These are phyloP conservation scores for Anhinga anhinga DNA, from an alignment of 2,113 vertebrate genomes.

Conservation along the genomic window DNA sequence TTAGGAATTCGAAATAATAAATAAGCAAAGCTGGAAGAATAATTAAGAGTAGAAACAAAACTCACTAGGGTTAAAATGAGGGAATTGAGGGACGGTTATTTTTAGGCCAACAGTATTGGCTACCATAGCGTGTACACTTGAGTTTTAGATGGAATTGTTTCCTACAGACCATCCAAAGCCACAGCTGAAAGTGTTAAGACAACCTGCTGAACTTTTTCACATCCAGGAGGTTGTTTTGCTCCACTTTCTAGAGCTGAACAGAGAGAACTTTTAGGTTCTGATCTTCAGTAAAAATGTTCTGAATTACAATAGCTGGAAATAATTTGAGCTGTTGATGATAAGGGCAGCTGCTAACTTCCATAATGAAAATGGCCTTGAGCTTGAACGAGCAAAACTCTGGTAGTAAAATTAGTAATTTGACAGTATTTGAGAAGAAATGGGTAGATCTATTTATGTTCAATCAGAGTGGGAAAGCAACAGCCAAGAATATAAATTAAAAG, in stretches of 20 bases:
- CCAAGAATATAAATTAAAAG: background rate
- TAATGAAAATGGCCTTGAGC: constrained; percentile 8
- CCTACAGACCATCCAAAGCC: background rate
- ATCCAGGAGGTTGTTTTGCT: background rate
- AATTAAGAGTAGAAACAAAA: background rate
- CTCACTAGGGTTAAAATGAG: background rate
- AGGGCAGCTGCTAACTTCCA: background rate
- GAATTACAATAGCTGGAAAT: background rate
- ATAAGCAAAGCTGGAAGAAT: background rate
- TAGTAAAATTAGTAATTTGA: background rate
- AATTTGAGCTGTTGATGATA: background rate
- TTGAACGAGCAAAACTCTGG: background rate
- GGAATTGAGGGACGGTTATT: background rate
- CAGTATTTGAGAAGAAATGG: background rate
- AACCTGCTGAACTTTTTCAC: background rate
- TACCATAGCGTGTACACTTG: background rate
- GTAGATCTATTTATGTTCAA: background rate
- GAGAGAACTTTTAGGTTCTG: background rate
- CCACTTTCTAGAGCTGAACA: background rate
- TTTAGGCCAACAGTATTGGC: background rate
- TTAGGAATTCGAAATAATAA: background rate
- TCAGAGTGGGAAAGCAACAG: background rate
- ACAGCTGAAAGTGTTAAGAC: background rate
- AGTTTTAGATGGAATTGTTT: background rate
- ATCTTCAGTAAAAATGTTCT: background rate